Evolutionary conservation across 2,797 vertebrate genomes (phyloP), one percentile per base, ranked within the genome.

Genomic region (Tenualosa ilisha): DNA sequence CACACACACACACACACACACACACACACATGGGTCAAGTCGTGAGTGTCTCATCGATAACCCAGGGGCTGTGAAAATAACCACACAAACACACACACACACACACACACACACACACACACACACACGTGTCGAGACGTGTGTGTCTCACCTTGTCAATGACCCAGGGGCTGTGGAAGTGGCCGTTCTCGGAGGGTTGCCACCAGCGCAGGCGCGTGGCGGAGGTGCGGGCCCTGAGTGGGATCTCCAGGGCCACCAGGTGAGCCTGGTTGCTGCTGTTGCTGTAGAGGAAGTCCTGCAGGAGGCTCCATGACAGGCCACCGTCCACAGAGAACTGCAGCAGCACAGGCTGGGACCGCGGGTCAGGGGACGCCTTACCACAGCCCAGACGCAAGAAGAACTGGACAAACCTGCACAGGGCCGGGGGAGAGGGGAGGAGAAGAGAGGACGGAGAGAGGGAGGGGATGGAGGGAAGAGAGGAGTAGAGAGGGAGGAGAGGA

Each of bases 161-260:
- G 83, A 99, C 98, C 98, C 98, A 99, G n/a, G 98, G 98, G 43
- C 98, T 99, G 91, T 98, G 98, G 93, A 99, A 99, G 89, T 99
- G 97, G 31, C 98, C 98, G 0, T 97, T 97, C 81, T 98, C 98
- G 0, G 98, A 99, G 0, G 98, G 98, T 2, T 99, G 98, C 98
- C 98, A 99, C 98, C 98, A 99, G 88, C 97, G 97, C 22, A 99
- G 94, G 3, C 97, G 97, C 1, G 98, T 97, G 81, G 96, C 96
- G 20, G 93, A 22, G 0, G 97, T 97, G 2, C 97, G 97, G 20
- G 98, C 97, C 75, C 97, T 97, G 89, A 98, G 86, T 0, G 98
- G 98, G 87, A 99, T 97, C 91, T 99, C 97, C 89, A 99, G 92
- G 51, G 98, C 98, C 6, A 99, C 96, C 89, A 99, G 96, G 3